phyloP scores from a whole-genome alignment of 2,888 invertebrate species.

The Campaea margaritaria region DNA sequence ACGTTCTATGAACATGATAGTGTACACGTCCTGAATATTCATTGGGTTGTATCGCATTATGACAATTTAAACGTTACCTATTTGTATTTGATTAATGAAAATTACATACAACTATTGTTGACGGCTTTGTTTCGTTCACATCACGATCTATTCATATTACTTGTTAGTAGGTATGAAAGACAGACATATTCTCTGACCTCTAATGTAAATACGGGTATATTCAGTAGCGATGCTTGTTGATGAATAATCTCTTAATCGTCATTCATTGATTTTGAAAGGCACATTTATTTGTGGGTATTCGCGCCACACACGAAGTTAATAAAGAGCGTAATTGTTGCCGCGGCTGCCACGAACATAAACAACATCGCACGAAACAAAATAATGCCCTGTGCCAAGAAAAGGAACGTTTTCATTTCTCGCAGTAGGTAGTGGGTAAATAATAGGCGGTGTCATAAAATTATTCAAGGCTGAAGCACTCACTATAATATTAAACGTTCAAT shows the following conservation, averaged over 20 bases:
- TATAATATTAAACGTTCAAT: slow-evolving; percentile 1
- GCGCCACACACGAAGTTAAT: slow-evolving; percentile 57
- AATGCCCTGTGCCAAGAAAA: slow-evolving; percentile 17
- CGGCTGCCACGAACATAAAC: slow-evolving; percentile 24
- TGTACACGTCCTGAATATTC: slow-evolving; percentile 74
- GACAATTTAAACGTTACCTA: slow-evolving; percentile 15
- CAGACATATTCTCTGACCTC: slow-evolving; percentile 29
- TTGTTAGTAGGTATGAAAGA: slow-evolving; percentile 13
- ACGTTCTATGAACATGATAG: slow-evolving; percentile 66
- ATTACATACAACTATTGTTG: slow-evolving; percentile 10
- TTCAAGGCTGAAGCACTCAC: not conserved
- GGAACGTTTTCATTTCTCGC: slow-evolving; percentile 18
- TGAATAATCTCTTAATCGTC: slow-evolving; percentile 25
- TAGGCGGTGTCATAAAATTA: slow-evolving; percentile 11
- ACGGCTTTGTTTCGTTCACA: slow-evolving; percentile 1
- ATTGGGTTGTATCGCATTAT: slow-evolving; percentile 49
- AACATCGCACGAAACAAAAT: slow-evolving; percentile 28
- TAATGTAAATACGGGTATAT: slow-evolving; percentile 53
- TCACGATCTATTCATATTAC: slow-evolving; percentile 10
- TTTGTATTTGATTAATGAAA: slow-evolving; percentile 22
- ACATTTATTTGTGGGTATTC: slow-evolving; percentile 27
- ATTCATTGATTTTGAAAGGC: slow-evolving; percentile 32
- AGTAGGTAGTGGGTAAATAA: slow-evolving; percentile 23
- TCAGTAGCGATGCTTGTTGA: slow-evolving; percentile 39
- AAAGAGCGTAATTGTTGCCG: slow-evolving; percentile 46